phyloP scores from a whole-genome alignment of 2,797 vertebrate species.

The Euphonia xanthogaster region DNA sequence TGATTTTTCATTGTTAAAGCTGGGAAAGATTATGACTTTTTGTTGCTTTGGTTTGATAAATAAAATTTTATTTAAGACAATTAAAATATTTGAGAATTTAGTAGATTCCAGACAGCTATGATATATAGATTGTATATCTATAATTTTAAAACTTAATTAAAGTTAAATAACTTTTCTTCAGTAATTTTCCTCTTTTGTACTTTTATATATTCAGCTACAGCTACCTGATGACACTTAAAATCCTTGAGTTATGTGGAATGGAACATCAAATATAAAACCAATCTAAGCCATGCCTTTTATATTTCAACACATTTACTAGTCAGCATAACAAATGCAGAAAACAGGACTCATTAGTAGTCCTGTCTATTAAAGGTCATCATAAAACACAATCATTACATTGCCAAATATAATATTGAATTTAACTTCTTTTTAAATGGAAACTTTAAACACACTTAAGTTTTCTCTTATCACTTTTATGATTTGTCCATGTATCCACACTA shows the following conservation, averaged over 20 bases:
- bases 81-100: background rate
- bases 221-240: background rate
- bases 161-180: background rate
- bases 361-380: constrained; percentile 6
- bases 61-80: background rate
- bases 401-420: background rate
- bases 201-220: background rate
- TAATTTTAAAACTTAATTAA: background rate
- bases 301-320: background rate
- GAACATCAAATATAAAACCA: background rate
- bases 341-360: background rate
- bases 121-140: background rate
- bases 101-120: background rate
- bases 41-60: background rate
- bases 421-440: background rate
- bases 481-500: background rate
- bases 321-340: background rate
- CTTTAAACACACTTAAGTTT: background rate
- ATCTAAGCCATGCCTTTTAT: background rate
- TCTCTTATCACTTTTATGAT: background rate
- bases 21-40: background rate
- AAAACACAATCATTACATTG: background rate
- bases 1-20: background rate
- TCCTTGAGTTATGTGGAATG: background rate
- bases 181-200: background rate